Percentiles rank a stretch among this genome's conserved stretches.
Evolutionary conservation across 2,888 invertebrate species (phyloP).

Genomic region (Drosophila longiperda): DNA sequence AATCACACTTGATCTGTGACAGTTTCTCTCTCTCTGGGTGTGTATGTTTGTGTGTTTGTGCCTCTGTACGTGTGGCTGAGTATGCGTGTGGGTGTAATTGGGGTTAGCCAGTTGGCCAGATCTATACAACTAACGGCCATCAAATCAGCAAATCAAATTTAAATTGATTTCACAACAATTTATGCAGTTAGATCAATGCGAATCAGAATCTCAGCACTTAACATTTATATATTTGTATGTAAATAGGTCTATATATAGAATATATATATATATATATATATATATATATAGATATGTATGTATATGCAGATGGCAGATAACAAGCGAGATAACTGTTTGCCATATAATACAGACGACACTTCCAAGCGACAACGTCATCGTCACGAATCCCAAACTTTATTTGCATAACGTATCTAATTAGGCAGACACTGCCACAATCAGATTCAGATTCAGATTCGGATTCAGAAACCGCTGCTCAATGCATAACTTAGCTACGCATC

Average conservation of each 20-base stretch:
- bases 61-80: neutral
- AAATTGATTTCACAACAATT: slow-evolving; percentile 72
- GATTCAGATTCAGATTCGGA: slow-evolving; percentile 20
- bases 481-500: slow-evolving; percentile 52
- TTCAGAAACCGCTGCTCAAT: slow-evolving; percentile 17
- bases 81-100: slow-evolving; percentile 26
- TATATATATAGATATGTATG: slow-evolving; percentile 7
- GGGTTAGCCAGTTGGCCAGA: slow-evolving; percentile 39
- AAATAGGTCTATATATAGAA: slow-evolving; percentile 12
- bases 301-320: slow-evolving; percentile 53
- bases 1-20: slow-evolving; percentile 64
- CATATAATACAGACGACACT: slow-evolving; percentile 35
- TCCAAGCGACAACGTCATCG: slow-evolving; percentile 44
- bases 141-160: slow-evolving; percentile 76
- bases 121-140: slow-evolving; percentile 41
- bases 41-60: neutral
- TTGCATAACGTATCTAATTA: slow-evolving; percentile 76
- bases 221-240: slow-evolving; percentile 27
- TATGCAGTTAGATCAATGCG: slow-evolving; percentile 65
- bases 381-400: slow-evolving; percentile 44
- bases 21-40: slow-evolving; percentile 8
- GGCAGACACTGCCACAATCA: slow-evolving; percentile 35
- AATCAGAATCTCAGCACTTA: slow-evolving; percentile 39
- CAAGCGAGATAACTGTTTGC: slow-evolving; percentile 55
- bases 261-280: slow-evolving; percentile 13